Base-by-base conservation (phyloP, 1,140 invertebrate genomes). In the Trypoxylus dichotomus region DNA sequence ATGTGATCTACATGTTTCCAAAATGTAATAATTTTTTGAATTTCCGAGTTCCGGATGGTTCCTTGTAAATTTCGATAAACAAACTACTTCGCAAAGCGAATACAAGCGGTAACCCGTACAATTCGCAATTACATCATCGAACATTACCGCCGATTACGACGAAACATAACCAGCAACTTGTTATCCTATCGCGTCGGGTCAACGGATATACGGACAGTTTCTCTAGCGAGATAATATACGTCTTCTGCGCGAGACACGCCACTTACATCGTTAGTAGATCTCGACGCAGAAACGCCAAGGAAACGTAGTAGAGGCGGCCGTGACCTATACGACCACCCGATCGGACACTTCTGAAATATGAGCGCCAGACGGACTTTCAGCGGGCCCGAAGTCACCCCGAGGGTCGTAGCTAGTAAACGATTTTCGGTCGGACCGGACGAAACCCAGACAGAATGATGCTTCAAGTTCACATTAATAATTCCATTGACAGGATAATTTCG, bases 321-420 rank as follows among this genome's bases (percentile, higher is more conserved):
- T 68, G 60, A 68, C 60, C 60, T 24, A 7, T 68, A 25, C 60
- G 6, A 68, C 27, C 21, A 29, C 27, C 60, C 19, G 60, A 68
- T 68, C 60, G 21, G 60, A 27, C 60, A 68, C 60, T 68, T 29
- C 60, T 68, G 27, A 68, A 68, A 68, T 68, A 68, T 68, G 60
- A 68, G 1, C 21, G 27, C 60, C 24, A 68, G 60, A 68, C 27
- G 19, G 60, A 68, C 60, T 68, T 29, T 68, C 60, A 68, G 13
- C 60, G 47, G 32, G 47, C 2, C 19, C 47, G 47, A 21, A 54
- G 47, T 54, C 21, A 19, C 60, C 27, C 60, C 60, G 19, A 24
- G 60, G n/a, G 60, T 68, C 60, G 60, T 29, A 54, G 47, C 15
- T 68, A 25, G 7, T 25, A 68, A 68, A 68, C 21, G 27, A 68